Percentiles rank a stretch among this genome's conserved stretches.
phyloP scores from a whole-genome alignment of 2,888 invertebrate species.

The Capitulum mitella region DNA sequence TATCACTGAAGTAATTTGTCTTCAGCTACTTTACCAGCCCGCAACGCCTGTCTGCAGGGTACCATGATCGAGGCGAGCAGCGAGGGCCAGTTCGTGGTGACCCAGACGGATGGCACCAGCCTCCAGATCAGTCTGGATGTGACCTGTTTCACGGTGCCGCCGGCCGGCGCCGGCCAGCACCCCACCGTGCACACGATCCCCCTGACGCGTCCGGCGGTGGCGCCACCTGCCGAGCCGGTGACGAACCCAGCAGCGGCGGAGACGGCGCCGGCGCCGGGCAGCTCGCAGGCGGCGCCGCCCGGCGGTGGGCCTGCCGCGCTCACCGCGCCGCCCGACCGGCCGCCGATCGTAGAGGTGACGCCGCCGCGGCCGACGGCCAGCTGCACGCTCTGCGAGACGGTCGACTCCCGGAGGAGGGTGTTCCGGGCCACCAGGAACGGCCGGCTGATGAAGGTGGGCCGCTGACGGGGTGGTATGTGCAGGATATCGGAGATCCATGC shows the following conservation, averaged over 20 bases:
- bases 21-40: no score
- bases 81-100: neutral
- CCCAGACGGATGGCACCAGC: neutral
- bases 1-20: no score
- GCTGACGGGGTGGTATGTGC: no score
- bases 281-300: no score
- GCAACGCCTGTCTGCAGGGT: neutral
- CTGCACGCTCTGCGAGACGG: neutral
- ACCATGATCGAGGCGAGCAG: neutral
- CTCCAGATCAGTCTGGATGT: neutral
- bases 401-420: neutral
- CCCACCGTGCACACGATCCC: conserved; percentile 6
- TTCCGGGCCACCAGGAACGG: neutral
- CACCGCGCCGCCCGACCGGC: no score
- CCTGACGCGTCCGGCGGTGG: neutral
- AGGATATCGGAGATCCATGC: no score
- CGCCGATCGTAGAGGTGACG: no score
- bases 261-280: neutral
- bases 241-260: no score
- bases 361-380: neutral
- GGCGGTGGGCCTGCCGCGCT: no score
- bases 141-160: neutral
- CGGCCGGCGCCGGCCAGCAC: neutral
- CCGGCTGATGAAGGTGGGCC: neutral
- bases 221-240: neutral